These are phyloP conservation scores for Kryptopterus vitreolus DNA, from an alignment of 2,797 vertebrate genomes.

Conservation along the genomic window DNA sequence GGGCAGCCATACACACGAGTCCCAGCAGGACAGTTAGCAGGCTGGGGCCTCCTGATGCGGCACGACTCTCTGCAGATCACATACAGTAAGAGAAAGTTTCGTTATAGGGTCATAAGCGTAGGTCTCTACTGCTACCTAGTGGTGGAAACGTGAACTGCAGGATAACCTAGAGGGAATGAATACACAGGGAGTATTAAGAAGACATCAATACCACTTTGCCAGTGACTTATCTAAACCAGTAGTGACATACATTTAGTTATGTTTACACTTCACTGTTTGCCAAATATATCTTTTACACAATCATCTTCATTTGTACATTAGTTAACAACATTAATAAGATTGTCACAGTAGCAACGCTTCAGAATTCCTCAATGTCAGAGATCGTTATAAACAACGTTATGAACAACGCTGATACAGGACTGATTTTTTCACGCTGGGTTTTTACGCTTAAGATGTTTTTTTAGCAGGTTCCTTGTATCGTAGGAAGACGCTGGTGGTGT, in stretches of 20 bases:
- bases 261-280: too few species aligned
- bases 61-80: constrained; percentile 80
- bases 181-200: background rate
- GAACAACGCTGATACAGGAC: too few species aligned
- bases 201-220: background rate
- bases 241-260: too few species aligned
- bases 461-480: background rate
- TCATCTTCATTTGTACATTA: too few species aligned
- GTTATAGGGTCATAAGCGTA: background rate
- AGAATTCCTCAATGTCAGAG: background rate
- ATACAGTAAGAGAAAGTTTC: background rate
- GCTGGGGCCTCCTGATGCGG: constrained; percentile 89
- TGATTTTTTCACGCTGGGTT: background rate
- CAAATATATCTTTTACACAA: too few species aligned
- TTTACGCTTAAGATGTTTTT: background rate
- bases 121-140: constrained; percentile 63
- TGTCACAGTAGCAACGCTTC: too few species aligned
- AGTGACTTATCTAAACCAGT: too few species aligned
- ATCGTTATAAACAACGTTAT: too few species aligned
- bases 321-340: background rate
- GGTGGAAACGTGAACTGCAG: constrained; percentile 42
- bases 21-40: constrained; percentile 94
- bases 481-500: background rate
- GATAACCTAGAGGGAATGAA: background rate
- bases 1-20: constrained; percentile 89